Base-by-base conservation (phyloP, 2,797 vertebrate genomes). In the Esox masquinongy region DNA sequence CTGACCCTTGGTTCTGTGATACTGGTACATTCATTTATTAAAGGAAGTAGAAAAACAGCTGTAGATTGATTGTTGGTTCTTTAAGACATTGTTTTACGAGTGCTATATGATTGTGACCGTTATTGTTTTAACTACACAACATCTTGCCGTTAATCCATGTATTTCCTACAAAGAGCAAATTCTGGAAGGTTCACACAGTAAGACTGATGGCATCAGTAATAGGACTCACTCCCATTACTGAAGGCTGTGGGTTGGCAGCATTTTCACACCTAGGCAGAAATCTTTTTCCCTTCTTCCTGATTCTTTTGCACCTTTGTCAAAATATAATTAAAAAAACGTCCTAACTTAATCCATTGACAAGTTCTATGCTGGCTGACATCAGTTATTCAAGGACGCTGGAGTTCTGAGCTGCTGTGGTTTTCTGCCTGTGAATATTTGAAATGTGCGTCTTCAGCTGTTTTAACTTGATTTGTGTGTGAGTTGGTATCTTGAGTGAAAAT, bases 251-350 rank as follows among this genome's bases (percentile, higher is more conserved):
- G 0, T 8, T 51, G 71, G n/a, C 61, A 4, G 69, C 34, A 15
- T 17, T 67, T 79, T 78, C 63, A 17, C 75, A 78, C 68, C 73
- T 14, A 2, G 29, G 39, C 50, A 47, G 77, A 71, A 14, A 43
- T 43, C 22, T 17, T 72, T 70, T 12, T 22, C 68, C 50, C 31
- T 47, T 79, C 76, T 75, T 72, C 82, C 84, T 79, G 77, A 80
- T 79, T 82, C 77, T 59, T 85, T 80, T 75, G 53, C 76, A 56
- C 34, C 74, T 83, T 73, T 86, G 80, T 86, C 79, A 76, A 81
- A 78, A 77, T 88, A 82, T 89, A 88, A 90, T 91, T 89, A 86
- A 87, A 88, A 84, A 88, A 85, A 82, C 16, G 81, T 87, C 82
- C 80, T 75, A 56, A 39, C n/a, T 75, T 82, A 87, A 83, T 87